Base-by-base conservation (phyloP, 1,140 invertebrate species). In the Anoplolepis gracilipes region DNA sequence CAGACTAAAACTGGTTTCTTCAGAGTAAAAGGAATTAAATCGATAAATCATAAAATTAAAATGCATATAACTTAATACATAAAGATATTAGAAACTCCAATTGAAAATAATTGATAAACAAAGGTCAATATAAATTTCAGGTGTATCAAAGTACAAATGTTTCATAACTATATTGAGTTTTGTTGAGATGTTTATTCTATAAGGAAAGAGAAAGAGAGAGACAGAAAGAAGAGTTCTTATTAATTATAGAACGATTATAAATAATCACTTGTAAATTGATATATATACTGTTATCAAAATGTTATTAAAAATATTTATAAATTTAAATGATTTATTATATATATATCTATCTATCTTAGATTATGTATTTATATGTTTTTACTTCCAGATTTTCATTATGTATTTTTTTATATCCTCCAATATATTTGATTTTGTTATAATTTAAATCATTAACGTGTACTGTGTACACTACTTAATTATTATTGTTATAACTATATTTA, bases 161-260 rank as follows among this genome's bases (percentile, higher is more conserved):
- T 64, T 64, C 19, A 2, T 8, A 64, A 33, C 13, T 33, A 62
- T 13, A 36, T 64, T 64, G 2, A 36, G 5, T n/a, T 36, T 10
- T 36, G 19, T 65, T 36, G 33, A 36, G 84, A 70, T 88, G 76
- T 39, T 77, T 61, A 55, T 25, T 22, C 53, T 46, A 11, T 53
- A 22, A 49, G 61, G 19, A 87, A 10, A 39, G 10, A 42, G 39
- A 42, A n/a, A n/a, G n/a, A n/a, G n/a, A n/a, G n/a, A n/a, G n/a
- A n/a, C n/a, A n/a, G n/a, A n/a, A n/a, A n/a, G n/a, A n/a, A n/a
- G n/a, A 0, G 10, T 42, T 65, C 28, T n/a, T 77, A 42, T n/a
- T 75, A 16, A 36, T 59, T 61, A 61, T 59, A 53, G 8, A 62
- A 30, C 16, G 42, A 42, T 28, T 16, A 77, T 46, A 42, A 36